phyloP scores from a whole-genome alignment of 2,888 invertebrate genomes.

The Clepsis dumicolana region DNA sequence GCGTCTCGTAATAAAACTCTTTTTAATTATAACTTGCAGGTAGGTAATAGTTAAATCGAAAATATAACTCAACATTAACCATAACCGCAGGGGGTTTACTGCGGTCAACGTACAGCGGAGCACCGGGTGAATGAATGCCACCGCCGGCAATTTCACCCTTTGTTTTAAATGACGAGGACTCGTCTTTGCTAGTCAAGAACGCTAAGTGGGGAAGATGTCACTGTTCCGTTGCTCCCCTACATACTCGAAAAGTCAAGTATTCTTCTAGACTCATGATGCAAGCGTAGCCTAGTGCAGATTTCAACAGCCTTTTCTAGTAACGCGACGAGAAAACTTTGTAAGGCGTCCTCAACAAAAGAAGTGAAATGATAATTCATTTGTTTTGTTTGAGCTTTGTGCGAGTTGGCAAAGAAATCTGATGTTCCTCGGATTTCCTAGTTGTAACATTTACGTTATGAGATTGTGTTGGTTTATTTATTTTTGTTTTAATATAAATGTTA shows the following conservation, averaged over 20 bases:
- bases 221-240: conserved; percentile 69
- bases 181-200: conserved; percentile 65
- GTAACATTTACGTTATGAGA: background rate
- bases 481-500: background rate
- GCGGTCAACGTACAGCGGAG: conserved; percentile 74
- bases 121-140: conserved; percentile 63
- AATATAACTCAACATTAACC: background rate
- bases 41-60: background rate
- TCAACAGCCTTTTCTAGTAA: conserved; percentile 76
- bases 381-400: conserved; percentile 35
- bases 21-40: background rate
- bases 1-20: background rate
- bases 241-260: conserved; percentile 71
- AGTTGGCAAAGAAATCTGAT: conserved; percentile 21
- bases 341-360: conserved; percentile 33
- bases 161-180: conserved; percentile 79
- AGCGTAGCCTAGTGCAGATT: conserved; percentile 67
- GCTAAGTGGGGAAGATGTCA: conserved; percentile 76
- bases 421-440: conserved; percentile 17
- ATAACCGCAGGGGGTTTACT: conserved; percentile 56
- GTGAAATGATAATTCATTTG: conserved; percentile 41
- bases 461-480: background rate
- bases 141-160: conserved; percentile 76
- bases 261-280: conserved; percentile 66
- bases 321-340: conserved; percentile 47